These are phyloP conservation scores for Grapholita molesta DNA, from an alignment of 1,140 invertebrate species.

Conservation along the genomic window DNA sequence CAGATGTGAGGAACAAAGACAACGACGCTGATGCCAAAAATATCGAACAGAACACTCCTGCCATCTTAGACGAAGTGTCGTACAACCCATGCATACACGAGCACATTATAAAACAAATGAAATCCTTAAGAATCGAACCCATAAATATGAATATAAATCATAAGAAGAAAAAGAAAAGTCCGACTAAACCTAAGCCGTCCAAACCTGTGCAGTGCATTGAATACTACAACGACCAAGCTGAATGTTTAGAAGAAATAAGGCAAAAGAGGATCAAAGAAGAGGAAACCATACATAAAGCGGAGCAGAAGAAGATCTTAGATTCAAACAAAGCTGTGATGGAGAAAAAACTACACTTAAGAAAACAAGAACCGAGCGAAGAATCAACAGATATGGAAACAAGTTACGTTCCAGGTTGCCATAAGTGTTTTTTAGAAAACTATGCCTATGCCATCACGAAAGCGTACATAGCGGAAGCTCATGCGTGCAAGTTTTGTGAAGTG, in stretches of 20 bases:
- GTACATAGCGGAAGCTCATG: constrained; percentile 63
- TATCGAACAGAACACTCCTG: constrained; percentile 48
- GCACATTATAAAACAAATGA: constrained; percentile 72
- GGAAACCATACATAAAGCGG: constrained; percentile 45
- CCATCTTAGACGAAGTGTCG: constrained; percentile 46
- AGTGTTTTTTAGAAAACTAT: constrained; percentile 75
- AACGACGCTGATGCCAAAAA: constrained; percentile 63
- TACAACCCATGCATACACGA: constrained; percentile 63
- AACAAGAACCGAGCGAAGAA: constrained; percentile 67
- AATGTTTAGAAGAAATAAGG: constrained; percentile 72
- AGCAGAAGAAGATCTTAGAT: constrained; percentile 41
- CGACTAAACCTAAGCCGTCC: constrained; percentile 49
- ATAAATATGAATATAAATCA: constrained; percentile 59
- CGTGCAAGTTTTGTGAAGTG: constrained; percentile 75
- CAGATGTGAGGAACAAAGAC: constrained; percentile 55
- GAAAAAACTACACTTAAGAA: constrained; percentile 58
- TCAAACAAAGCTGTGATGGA: constrained; percentile 44
- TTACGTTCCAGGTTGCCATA: constrained; percentile 69
- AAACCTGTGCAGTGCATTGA: constrained; percentile 63
- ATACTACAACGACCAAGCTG: constrained; percentile 77
- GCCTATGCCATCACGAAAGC: constrained; percentile 72
- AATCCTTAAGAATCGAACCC: constrained; percentile 66
- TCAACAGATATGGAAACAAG: constrained; percentile 65
- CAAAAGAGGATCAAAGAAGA: constrained; percentile 67
- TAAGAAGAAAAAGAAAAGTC: constrained; percentile 57